Conservation (phyloP, 2,888 invertebrate genomes). For the Hirudinaria manillensis region DNA sequence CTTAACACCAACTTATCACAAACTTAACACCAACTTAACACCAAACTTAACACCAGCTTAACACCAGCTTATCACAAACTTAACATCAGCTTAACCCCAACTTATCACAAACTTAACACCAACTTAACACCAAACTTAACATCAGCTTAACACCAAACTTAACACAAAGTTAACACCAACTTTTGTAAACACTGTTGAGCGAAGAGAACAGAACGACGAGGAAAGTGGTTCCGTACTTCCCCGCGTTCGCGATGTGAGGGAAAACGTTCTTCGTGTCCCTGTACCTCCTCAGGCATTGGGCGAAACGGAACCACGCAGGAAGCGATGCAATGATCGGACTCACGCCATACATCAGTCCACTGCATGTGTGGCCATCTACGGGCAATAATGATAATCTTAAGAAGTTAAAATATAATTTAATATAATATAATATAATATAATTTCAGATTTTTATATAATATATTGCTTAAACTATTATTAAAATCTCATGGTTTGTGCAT, state of each 20-base stretch:
- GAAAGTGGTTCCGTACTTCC: slow-evolving; percentile 94
- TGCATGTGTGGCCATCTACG: slow-evolving; percentile 40
- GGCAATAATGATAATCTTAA: neutral
- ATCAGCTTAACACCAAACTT: neutral
- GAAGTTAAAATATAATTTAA: neutral
- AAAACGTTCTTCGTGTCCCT: slow-evolving; percentile 69
- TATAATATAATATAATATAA: neutral
- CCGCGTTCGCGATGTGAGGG: slow-evolving; percentile 95
- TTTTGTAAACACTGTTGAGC: slow-evolving; percentile 61
- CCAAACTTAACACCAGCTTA: too few species aligned
- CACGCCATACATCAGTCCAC: slow-evolving; percentile 61
- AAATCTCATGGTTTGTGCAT: too few species aligned
- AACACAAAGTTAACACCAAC: slow-evolving; percentile 54
- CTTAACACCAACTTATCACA: too few species aligned
- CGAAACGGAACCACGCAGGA: slow-evolving; percentile 95
- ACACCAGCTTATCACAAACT: too few species aligned
- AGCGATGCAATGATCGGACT: slow-evolving; percentile 81
- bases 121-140: too few species aligned
- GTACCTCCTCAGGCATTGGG: slow-evolving; percentile 86
- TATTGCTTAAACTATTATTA: too few species aligned
- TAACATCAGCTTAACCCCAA: too few species aligned
- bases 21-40: too few species aligned
- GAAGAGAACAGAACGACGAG: slow-evolving; percentile 75
- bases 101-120: too few species aligned
- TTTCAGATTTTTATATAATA: neutral